Evolutionary conservation across 2,113 vertebrate species (phyloP).

Genomic region (Oenanthe oenanthe): DNA sequence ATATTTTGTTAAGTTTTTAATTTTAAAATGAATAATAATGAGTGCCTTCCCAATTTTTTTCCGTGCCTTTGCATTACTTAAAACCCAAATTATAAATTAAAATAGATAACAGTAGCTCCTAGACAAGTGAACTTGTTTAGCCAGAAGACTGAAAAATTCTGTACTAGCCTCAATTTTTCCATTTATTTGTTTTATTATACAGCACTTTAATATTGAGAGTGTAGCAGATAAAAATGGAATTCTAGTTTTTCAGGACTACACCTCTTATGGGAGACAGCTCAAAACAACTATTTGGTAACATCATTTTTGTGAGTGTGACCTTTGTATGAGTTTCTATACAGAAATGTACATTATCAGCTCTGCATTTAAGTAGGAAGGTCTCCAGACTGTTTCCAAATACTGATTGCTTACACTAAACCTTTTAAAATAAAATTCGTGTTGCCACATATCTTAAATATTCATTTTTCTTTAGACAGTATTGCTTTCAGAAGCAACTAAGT

Average conservation of each 20-base stretch:
- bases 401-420: background rate
- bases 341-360: background rate
- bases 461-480: background rate
- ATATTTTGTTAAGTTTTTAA: background rate
- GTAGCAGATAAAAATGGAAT: background rate
- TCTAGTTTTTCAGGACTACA: background rate
- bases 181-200: background rate
- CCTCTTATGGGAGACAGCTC: background rate
- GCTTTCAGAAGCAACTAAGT: constrained; percentile 21
- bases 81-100: background rate
- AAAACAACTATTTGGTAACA: background rate
- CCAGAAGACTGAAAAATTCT: background rate
- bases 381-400: background rate
- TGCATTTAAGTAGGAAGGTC: background rate
- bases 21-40: background rate
- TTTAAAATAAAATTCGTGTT: background rate
- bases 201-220: background rate
- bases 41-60: background rate
- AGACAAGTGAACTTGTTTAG: background rate
- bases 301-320: background rate
- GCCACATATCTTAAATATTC: background rate
- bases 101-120: background rate
- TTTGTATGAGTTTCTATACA: background rate
- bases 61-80: background rate
- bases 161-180: background rate